A percentile compares a stretch with the other conserved stretches of the same genome.
Evolutionary conservation across 2,888 invertebrate genomes (phyloP).

Genomic region (Lasioglossum morio): DNA sequence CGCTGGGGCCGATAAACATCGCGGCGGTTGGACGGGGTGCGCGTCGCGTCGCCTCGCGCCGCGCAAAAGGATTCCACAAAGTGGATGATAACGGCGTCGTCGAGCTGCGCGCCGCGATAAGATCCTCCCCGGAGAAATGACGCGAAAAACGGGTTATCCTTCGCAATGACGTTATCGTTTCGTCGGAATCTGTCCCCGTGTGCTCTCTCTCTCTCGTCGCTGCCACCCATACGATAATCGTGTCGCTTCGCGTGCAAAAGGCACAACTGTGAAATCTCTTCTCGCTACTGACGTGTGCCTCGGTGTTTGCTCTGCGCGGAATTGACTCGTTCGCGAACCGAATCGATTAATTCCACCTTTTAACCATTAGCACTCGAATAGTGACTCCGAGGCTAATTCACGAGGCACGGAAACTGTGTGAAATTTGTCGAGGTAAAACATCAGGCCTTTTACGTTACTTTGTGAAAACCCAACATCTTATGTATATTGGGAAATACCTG

Average conservation of each 20-base stretch:
- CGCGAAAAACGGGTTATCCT: slow-evolving; percentile 42
- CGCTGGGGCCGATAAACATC: slow-evolving; percentile 24
- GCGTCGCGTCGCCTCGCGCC: neutral
- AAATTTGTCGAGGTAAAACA: no score
- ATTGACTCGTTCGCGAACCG: neutral
- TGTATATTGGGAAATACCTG: no score
- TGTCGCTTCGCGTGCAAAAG: neutral
- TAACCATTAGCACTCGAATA: no score
- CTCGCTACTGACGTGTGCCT: neutral
- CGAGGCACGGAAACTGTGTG: no score
- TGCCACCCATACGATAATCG: neutral
- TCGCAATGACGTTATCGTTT: slow-evolving; percentile 2
- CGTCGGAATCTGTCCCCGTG: neutral
- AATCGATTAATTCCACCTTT: neutral
- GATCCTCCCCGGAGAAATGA: slow-evolving; percentile 38
- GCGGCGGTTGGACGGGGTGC: neutral
- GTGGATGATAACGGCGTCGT: slow-evolving; percentile 27
- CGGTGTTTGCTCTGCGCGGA: neutral
- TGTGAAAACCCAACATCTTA: no score
- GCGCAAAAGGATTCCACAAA: slow-evolving; percentile 28
- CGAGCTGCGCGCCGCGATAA: slow-evolving; percentile 27
- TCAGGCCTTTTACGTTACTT: no score
- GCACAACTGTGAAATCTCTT: neutral
- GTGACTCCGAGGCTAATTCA: no score
- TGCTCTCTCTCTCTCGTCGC: neutral